Evolutionary conservation across 2,113 vertebrate genomes (phyloP), one percentile per base, ranked within the genome.

Genomic region (Gallinago paraguaiae): DNA sequence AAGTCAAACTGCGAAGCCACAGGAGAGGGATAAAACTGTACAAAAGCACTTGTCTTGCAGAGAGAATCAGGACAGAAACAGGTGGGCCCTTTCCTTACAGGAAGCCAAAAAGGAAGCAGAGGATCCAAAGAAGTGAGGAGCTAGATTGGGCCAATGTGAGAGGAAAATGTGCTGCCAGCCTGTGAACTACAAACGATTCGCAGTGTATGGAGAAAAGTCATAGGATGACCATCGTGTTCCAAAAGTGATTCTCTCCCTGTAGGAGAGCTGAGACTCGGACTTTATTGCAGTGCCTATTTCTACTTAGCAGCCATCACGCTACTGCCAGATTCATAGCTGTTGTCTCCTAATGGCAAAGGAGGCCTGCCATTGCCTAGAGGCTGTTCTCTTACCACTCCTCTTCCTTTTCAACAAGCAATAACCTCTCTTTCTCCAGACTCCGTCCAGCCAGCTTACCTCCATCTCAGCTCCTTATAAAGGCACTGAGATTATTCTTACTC

Each of bases 101-200:
- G 54, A 86, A 86, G 92, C 90, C 93, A 88, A 67, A 95, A 90
- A 93, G 88, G 90, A 93, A 96, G 60, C 68, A 88, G n/a, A 39
- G 64, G 11, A 87, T 90, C 90, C 82, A 92, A 95, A 61, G 77
- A 93, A 88, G 78, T 12, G 20, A 88, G n/a, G 82, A 94, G 43
- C 24, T 67, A 46, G 46, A 59, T 18, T 54, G 31, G 91, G 78
- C 54, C 84, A 93, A 39, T 0, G 4, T 33, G 87, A 85, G 41
- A 93, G 56, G 54, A 90, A 88, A 94, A 85, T 30, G 50, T 71
- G 64, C 71, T 96, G 87, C 78, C 78, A 90, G 67, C 13, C 57
- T 46, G 35, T 33, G 39, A 95, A 30, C 8, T 54, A 53, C 41
- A 69, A 87, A 74, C 50, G 39, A 27, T 23, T 48, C 14, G 30